Evolutionary conservation across 2,888 invertebrate species (phyloP), one percentile per base, ranked within the genome.

Genomic region (Xestia c-nigrum): DNA sequence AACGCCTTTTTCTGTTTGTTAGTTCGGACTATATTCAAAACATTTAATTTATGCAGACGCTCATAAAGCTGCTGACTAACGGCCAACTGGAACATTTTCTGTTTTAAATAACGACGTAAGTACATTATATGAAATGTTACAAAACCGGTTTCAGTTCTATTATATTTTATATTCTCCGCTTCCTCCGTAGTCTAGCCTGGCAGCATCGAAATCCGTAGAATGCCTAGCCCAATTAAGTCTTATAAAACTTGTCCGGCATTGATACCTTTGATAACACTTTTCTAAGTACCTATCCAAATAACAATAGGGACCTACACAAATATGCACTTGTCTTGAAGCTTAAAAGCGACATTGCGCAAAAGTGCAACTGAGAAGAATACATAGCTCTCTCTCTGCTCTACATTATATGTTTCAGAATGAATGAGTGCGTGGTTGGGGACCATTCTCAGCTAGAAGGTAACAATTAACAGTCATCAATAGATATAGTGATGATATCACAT

Each of bases 141-240:
- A 46, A 74, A 81, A 81, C 82, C 80, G 55, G 80, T 81, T 81
- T 65, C 50, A 59, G 71, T 65, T 76, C 76, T 76, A 81, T 72
- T 72, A 81, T 31, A 31, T 31, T 31, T 31, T 31, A 31, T 31
- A 31, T 77, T 59, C 61, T 40, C 19, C 38, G 55, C 55, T 80
- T 74, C 68, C 38, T 50, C 50, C n/a, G 61, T 24, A 38, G 66
- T 47, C 66, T 55, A 78, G n/a, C n/a, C 66, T 55, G 61, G 72
- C 31, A 46, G 52, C 46, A 43, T 66, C 38, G 9, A 50, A 67
- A 67, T 21, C 38, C 50, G 64, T 24, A n/a, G n/a, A 43, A 43
- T 64, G n/a, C 43, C 14, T 24, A 43, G 43, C 7, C 16, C n/a
- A n/a, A 43, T 64, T 12, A n/a, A 40, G 59, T 24, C 2, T 31